phyloP scores from a whole-genome alignment of 2,797 vertebrate species.

The Poecilia velifera region DNA sequence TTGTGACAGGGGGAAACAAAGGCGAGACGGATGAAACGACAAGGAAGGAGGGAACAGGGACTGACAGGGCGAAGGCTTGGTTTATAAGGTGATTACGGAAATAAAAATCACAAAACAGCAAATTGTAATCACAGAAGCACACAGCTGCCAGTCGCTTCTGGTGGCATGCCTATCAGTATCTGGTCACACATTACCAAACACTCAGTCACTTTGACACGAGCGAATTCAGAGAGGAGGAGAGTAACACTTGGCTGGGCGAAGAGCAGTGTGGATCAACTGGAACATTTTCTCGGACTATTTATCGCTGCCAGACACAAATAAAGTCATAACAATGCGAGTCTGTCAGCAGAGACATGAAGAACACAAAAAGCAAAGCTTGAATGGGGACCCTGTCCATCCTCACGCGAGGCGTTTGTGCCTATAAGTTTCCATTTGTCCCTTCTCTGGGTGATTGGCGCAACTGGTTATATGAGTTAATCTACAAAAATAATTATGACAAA shows the following conservation, averaged over 20 bases:
- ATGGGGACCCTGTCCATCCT: conserved; percentile 8
- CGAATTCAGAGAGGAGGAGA: conserved; percentile 28
- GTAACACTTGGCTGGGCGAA: conserved; percentile 33
- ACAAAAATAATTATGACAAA: neutral
- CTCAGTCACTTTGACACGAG: conserved; percentile 4
- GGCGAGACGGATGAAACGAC: conserved; percentile 17
- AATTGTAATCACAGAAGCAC: conserved; percentile 63
- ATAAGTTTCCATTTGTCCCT: conserved; percentile 9
- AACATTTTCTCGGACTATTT: conserved; percentile 35
- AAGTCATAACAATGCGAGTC: conserved; percentile 46
- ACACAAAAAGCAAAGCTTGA: conserved; percentile 33
- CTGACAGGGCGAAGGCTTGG: conserved; percentile 20
- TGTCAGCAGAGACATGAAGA: conserved; percentile 43
- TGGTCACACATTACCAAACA: conserved; percentile 32
- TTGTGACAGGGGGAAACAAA: conserved; percentile 9
- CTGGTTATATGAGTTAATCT: conserved; percentile 3
- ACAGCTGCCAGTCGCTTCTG: conserved; percentile 43
- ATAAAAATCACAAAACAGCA: conserved; percentile 48
- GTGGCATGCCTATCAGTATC: conserved; percentile 48
- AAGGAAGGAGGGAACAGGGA: conserved; percentile 4
- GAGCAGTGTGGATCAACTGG: conserved; percentile 40
- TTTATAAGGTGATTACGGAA: conserved; percentile 60
- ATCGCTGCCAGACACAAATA: conserved; percentile 52
- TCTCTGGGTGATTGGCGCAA: conserved; percentile 8
- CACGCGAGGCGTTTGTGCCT: conserved; percentile 10